Evolutionary conservation across 2,797 vertebrate species (phyloP), one percentile per base, ranked within the genome.

Genomic region (Etheostoma perlongum): DNA sequence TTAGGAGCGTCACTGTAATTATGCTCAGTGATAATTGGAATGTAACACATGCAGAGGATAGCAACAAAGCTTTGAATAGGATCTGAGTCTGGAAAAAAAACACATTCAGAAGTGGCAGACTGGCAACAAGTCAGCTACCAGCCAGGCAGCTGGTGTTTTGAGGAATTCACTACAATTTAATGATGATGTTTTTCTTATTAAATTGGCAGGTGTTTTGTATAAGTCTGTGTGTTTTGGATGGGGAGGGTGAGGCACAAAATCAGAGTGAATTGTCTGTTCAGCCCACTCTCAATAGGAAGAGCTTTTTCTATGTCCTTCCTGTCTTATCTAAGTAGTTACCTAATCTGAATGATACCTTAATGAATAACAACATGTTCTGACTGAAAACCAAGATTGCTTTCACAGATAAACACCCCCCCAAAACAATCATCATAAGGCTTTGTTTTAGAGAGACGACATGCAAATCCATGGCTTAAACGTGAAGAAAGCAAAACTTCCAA

Each of bases 201-300:
- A 73, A 76, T 48, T 53, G 51, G 62, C 74, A 81, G 72, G 70
- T 85, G 81, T 21, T 73, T 73, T 49, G 46, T 62, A 12, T 4
- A 40, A 57, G 40, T 85, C 57, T 67, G 27, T 44, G 19, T 33
- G 44, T 2, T 25, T 44, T 14, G 67, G 70, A 21, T 0, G 51
- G 19, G 8, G 21, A 44, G 53, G 61, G n/a, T 12, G 52, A 7
- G 36, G 23, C 42, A 23, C 19, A 54, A 61, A 61, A 65, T 79
- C 46, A 64, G 27, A 65, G 40, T 13, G n/a, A 52, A 64, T 9
- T 14, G n/a, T 23, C 47, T 33, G 61, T 66, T 78, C 12, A 25
- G 48, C 15, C 19, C 4, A 36, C 18, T 52, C 47, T 72, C 53
- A 72, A 33, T 21, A 13, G 11, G 16, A 86, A 44, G 4, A 58